Evolutionary conservation across 2,888 invertebrate species (phyloP).

Genomic region (Lochmaea crataegi): DNA sequence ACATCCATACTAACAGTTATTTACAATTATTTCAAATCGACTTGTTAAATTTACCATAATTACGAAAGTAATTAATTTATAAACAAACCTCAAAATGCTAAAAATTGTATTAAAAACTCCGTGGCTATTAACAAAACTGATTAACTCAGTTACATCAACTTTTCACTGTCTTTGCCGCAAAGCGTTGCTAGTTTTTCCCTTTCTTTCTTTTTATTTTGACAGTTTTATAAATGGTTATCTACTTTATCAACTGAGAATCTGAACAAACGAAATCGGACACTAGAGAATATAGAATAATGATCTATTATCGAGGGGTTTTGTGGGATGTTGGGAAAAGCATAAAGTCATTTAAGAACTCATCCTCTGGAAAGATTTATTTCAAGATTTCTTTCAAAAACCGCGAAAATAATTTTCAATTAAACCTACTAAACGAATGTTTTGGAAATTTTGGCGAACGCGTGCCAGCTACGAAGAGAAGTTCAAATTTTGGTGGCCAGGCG

Average conservation of each 20-base stretch:
- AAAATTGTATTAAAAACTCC: too few relatives aligned
- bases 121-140: too few relatives aligned
- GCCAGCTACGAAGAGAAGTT: too few relatives aligned
- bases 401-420: not conserved
- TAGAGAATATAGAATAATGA: slow-evolving; percentile 40
- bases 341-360: slow-evolving; percentile 16
- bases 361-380: not conserved
- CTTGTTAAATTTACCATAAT: too few relatives aligned
- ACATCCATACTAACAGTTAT: too few relatives aligned
- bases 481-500: too few relatives aligned
- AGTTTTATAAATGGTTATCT: slow-evolving; percentile 41
- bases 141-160: not conserved
- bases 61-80: too few relatives aligned
- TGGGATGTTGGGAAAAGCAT: slow-evolving; percentile 13
- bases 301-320: slow-evolving; percentile 39
- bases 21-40: too few relatives aligned
- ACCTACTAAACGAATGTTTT: too few relatives aligned
- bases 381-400: not conserved
- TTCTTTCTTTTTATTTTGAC: slow-evolving; percentile 38
- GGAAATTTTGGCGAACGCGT: too few relatives aligned
- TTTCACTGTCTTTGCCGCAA: not conserved
- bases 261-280: slow-evolving; percentile 40
- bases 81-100: too few relatives aligned
- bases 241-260: slow-evolving; percentile 41
- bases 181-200: not conserved